Evolutionary conservation across 2,888 invertebrate species (phyloP).

Genomic region (Callyntrura sp.): DNA sequence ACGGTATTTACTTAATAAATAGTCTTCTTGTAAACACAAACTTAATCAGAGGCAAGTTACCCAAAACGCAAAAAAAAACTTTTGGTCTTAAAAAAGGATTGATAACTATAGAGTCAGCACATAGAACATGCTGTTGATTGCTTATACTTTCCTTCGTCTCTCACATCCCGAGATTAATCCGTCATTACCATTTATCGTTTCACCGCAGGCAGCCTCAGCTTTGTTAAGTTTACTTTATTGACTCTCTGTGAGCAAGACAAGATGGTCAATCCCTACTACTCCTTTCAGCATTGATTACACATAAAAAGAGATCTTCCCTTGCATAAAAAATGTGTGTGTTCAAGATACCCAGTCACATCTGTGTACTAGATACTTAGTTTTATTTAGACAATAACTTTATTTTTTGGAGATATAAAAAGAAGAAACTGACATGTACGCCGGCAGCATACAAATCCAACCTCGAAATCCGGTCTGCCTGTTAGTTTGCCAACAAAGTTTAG

Average conservation of each 20-base stretch:
- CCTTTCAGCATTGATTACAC: slow-evolving; percentile 11
- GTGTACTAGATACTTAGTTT: not conserved
- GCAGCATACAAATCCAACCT: slow-evolving; percentile 22
- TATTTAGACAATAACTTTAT: slow-evolving; percentile 28
- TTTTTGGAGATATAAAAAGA: not conserved
- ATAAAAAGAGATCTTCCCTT: not conserved
- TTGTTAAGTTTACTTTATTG: not conserved
- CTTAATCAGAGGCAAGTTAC: not conserved
- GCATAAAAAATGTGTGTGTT: slow-evolving; percentile 4
- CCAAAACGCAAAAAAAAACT: not conserved
- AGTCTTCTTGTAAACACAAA: not conserved
- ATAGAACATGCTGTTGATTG: not conserved
- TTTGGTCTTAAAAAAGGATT: not conserved
- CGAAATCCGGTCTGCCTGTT: not conserved
- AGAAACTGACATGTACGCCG: slow-evolving; percentile 54
- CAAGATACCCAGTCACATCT: slow-evolving; percentile 19
- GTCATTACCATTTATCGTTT: not conserved
- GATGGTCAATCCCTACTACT: not conserved
- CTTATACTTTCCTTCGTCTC: not conserved
- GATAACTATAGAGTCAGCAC: not conserved
- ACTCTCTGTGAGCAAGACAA: not conserved
- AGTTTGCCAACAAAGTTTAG: slow-evolving; percentile 30
- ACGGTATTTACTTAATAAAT: too few relatives aligned
- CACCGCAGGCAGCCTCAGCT: not conserved
- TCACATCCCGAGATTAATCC: not conserved